These are phyloP conservation scores for Chaunax sp. DNA, from an alignment of 2,797 vertebrate genomes.

Conservation along the genomic window DNA sequence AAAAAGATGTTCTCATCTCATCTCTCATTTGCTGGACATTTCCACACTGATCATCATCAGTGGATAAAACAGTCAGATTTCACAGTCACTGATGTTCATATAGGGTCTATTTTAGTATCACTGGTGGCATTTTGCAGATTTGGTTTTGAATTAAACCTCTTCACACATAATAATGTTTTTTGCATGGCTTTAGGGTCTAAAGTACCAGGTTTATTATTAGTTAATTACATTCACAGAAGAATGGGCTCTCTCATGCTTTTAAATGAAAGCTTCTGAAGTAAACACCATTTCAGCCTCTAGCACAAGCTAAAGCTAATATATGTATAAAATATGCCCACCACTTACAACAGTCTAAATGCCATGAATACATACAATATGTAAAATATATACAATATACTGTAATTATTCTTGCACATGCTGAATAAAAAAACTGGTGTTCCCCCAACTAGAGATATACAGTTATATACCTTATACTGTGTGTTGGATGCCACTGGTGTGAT, in stretches of 20 bases:
- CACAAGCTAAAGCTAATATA: neutral
- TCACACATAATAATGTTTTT: neutral
- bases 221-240: neutral
- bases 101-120: too few species aligned
- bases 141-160: neutral
- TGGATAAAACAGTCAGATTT: too few species aligned
- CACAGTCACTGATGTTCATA: too few species aligned
- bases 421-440: neutral
- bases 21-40: too few species aligned
- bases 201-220: neutral
- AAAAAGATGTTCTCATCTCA: too few species aligned
- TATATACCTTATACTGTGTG: neutral
- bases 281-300: slow-evolving; percentile 1
- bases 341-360: neutral
- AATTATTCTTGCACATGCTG: neutral
- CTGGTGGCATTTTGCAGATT: neutral
- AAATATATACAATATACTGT: neutral
- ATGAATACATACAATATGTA: neutral
- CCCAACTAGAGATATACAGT: neutral
- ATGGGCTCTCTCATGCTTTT: neutral
- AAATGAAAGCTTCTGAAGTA: neutral
- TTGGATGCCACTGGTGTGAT: neutral
- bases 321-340: neutral
- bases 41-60: too few species aligned
- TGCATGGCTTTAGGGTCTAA: neutral